Evolutionary conservation across 2,113 vertebrate species (phyloP).

Genomic region (Sus scrofa): DNA sequence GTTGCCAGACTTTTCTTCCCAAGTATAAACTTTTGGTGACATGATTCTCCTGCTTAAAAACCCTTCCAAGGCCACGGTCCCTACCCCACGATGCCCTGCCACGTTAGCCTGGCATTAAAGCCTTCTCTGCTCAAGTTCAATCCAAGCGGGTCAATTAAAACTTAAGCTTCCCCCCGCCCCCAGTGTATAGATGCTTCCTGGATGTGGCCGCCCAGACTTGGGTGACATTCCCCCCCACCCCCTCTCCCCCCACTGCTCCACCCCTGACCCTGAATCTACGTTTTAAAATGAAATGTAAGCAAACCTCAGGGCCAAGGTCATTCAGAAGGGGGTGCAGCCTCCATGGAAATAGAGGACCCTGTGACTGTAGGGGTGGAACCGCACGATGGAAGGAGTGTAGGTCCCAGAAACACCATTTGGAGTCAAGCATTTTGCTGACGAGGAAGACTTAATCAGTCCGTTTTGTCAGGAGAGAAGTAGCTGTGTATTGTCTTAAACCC

Average conservation of each 20-base stretch:
- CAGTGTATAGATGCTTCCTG: background rate
- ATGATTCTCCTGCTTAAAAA: background rate
- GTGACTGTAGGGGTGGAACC: too few species aligned
- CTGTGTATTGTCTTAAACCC: background rate
- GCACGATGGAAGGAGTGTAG: background rate
- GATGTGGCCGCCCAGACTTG: background rate
- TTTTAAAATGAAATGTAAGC: background rate
- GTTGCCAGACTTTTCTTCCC: background rate
- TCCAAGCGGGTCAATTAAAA: fast-evolving
- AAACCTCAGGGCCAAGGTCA: background rate
- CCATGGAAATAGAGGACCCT: background rate
- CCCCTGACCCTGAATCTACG: background rate
- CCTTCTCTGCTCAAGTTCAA: background rate
- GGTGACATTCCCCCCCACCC: background rate
- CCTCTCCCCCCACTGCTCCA: background rate
- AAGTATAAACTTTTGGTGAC: background rate
- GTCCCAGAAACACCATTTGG: background rate
- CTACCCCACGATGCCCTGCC: background rate
- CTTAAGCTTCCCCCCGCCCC: background rate
- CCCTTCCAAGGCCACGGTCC: background rate
- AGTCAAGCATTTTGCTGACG: background rate
- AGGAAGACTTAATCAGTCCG: background rate
- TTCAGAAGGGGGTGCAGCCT: background rate
- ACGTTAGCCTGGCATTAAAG: background rate
- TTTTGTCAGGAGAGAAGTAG: background rate